Evolutionary conservation across 2,113 vertebrate genomes (phyloP).

Genomic region (Phylloscopus whistleri): DNA sequence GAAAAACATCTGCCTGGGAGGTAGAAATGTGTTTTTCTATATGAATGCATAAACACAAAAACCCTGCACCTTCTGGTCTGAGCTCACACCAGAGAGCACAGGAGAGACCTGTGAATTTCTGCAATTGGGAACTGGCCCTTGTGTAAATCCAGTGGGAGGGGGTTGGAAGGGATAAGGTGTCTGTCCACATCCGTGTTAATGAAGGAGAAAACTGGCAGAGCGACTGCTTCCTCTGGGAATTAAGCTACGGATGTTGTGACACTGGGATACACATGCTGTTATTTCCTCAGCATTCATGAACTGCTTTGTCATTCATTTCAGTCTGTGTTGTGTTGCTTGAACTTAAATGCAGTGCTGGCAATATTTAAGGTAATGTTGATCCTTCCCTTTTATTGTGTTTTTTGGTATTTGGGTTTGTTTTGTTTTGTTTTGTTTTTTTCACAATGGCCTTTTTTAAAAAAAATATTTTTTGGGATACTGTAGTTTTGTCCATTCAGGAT

Average conservation of each 20-base stretch:
- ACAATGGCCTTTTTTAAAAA: background rate
- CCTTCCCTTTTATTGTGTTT: background rate
- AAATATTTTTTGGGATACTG: background rate
- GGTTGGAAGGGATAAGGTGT: background rate
- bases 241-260: background rate
- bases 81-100: background rate
- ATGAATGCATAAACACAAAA: background rate
- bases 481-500: background rate
- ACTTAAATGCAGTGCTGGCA: background rate
- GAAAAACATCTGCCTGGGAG: conserved; percentile 33
- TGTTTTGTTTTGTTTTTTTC: background rate
- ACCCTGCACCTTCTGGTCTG: background rate
- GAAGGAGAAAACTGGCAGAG: background rate
- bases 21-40: background rate
- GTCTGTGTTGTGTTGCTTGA: background rate
- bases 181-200: background rate
- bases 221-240: background rate
- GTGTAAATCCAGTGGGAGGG: background rate
- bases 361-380: background rate
- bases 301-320: background rate
- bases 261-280: background rate
- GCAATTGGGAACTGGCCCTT: background rate
- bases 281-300: background rate
- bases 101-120: background rate
- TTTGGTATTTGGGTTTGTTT: background rate